Evolutionary conservation across 2,113 vertebrate species (phyloP), one percentile per base, ranked within the genome.

Genomic region (Colossoma macropomum): DNA sequence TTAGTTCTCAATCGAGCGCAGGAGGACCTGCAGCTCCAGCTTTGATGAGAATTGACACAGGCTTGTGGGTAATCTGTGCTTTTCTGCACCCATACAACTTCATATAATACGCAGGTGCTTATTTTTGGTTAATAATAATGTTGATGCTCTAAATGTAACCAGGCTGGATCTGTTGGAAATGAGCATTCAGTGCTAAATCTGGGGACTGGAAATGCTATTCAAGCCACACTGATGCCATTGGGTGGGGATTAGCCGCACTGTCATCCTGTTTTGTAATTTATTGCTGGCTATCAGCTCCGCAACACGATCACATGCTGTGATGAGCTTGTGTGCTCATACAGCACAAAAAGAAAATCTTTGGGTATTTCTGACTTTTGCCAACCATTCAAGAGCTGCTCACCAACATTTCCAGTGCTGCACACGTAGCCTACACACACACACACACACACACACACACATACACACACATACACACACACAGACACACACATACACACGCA

Each of bases 41-140:
- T 30, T 41, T 59, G 25, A 56, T 71, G 15, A 41, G 78, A 80
- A 70, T 27, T 56, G 68, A 19, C 60, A 50, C 27, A 30, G 59
- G 1, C 66, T 3, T 34, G 12, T 69, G 17, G 52, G 30, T 71
- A 70, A 79, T 59, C 16, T 59, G 16, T 15, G 52, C 17, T 6
- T 62, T 21, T 17, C 63, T 54, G 21, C 6, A 25, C 23, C 25
- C 17, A 16, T 68, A 69, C 50, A 71, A 2, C 68, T 75, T 28
- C 28, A n/a, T 34, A n/a, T 76, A 69, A 68, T 59, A 19, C 54
- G 52, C 27, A 48, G 81, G 75, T 77, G 41, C 17, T 41, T 10
- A 68, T 70, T 70, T 41, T 38, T 76, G n/a, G 60, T 25, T 77
- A 75, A 50, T 83, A 77, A 82, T 70, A 59, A 83, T 48, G 16